Evolutionary conservation across 2,888 invertebrate genomes (phyloP).

Genomic region (Tupiocoris notatus): DNA sequence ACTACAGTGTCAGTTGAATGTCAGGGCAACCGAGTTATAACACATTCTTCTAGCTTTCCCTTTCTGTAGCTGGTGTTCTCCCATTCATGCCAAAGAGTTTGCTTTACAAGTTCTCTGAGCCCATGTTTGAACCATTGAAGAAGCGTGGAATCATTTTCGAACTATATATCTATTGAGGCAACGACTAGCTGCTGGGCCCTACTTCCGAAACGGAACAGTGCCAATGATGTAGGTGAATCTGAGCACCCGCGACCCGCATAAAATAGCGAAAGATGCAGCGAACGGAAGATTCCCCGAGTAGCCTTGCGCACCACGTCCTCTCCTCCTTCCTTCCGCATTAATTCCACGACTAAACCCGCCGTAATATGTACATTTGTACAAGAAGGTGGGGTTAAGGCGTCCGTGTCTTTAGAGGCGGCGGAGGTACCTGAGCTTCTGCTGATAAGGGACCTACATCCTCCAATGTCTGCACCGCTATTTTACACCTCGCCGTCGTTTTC

Average conservation of each 20-base stretch:
- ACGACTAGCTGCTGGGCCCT: too few species aligned
- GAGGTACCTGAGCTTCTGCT: constrained; percentile 21
- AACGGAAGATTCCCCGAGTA: background rate
- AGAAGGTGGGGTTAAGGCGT: background rate
- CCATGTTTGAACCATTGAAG: too few species aligned
- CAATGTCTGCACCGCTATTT: background rate
- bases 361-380: constrained; percentile 41
- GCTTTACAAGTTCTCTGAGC: too few species aligned
- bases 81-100: too few species aligned
- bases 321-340: constrained; percentile 32
- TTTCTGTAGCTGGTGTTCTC: too few species aligned
- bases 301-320: background rate
- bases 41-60: too few species aligned
- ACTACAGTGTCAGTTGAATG: too few species aligned
- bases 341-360: constrained; percentile 39
- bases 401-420: background rate
- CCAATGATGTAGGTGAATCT: too few species aligned
- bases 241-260: background rate
- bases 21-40: too few species aligned
- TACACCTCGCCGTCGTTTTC: background rate
- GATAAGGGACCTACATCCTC: constrained; percentile 11
- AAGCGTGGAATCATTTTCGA: too few species aligned
- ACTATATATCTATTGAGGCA: too few species aligned
- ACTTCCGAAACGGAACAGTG: too few species aligned
- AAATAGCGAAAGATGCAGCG: background rate